Conservation (phyloP, 2,797 vertebrate genomes). For the Salarias fasciatus region DNA sequence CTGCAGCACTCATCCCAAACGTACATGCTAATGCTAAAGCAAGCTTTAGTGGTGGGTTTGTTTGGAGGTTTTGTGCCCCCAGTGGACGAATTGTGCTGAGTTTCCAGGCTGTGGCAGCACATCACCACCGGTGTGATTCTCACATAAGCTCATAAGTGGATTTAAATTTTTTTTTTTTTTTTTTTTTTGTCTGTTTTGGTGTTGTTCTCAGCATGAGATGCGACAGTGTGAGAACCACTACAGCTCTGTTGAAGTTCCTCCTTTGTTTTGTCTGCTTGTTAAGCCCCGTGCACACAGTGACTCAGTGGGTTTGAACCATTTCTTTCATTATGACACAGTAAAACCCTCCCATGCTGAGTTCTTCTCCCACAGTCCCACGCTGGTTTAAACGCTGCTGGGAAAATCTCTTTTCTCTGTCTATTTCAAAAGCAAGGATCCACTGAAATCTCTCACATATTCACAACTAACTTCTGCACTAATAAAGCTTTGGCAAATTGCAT, state of each 20-base stretch:
- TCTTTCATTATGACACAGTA: neutral
- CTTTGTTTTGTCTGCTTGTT: constrained; percentile 31
- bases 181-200: constrained; percentile 23
- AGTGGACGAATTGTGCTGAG: no score
- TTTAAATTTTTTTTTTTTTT: constrained; percentile 53
- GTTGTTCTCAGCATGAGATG: constrained; percentile 41
- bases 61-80: no score
- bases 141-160: constrained; percentile 64
- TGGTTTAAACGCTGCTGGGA: constrained; percentile 2
- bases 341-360: neutral
- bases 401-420: neutral
- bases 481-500: no score
- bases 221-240: neutral
- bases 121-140: constrained; percentile 37
- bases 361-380: neutral
- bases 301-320: neutral
- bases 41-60: no score
- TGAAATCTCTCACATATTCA: no score
- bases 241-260: no score
- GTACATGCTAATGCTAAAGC: no score
- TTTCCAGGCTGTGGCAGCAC: constrained; percentile 21
- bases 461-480: no score
- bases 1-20: no score
- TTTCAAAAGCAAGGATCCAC: neutral
- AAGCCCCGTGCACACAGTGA: constrained; percentile 25